These are phyloP conservation scores for Emys orbicularis DNA, from an alignment of 2,797 vertebrate species.

Conservation along the genomic window DNA sequence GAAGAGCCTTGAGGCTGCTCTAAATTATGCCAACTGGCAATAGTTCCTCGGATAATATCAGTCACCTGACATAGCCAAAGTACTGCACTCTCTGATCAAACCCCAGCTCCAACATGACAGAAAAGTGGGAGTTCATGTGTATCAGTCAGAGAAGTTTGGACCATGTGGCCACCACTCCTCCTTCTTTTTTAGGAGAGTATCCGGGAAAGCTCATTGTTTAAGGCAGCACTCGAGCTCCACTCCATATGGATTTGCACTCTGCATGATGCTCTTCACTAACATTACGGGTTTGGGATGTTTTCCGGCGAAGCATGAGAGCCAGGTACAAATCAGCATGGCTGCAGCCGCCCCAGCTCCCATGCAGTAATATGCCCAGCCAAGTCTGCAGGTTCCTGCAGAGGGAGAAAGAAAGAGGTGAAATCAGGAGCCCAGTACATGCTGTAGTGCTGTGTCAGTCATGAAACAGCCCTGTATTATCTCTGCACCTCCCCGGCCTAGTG, in stretches of 20 bases:
- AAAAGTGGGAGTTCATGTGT: neutral
- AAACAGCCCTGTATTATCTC: neutral
- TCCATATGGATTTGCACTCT: conserved; percentile 56
- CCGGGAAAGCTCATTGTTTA: conserved; percentile 37
- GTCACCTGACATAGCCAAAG: neutral
- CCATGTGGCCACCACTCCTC: neutral
- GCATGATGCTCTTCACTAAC: conserved; percentile 57
- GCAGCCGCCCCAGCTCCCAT: conserved; percentile 73
- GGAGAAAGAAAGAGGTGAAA: conserved; percentile 1
- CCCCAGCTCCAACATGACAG: neutral
- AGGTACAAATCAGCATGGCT: conserved; percentile 75
- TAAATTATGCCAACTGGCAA: neutral
- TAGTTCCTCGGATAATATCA: neutral
- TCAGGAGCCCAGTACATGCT: neutral
- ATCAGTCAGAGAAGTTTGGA: neutral
- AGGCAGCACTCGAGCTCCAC: conserved; percentile 58
- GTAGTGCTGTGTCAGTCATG: neutral
- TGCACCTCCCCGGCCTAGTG: neutral
- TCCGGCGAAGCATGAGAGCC: conserved; percentile 75
- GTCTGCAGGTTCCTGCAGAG: conserved; percentile 69
- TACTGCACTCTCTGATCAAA: neutral
- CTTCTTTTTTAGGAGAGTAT: neutral
- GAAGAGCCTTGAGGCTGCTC: neutral
- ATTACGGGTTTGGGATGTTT: conserved; percentile 66
- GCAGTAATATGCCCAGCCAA: conserved; percentile 77